Evolutionary conservation across 2,888 invertebrate species (phyloP), one percentile per base, ranked within the genome.

Genomic region (Limenitis arthemis): DNA sequence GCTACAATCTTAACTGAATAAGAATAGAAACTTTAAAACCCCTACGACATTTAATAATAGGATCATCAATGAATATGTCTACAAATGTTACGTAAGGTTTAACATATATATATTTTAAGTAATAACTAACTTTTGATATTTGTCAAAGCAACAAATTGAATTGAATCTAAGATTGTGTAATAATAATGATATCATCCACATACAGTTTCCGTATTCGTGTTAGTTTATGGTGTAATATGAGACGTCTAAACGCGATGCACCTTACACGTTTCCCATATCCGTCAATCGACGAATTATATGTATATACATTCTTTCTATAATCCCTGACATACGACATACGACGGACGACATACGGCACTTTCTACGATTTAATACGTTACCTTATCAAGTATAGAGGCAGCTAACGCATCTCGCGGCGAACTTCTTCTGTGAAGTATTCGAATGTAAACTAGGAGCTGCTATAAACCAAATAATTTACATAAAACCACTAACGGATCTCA

Each of bases 401-500:
- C 20, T 20, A 20, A 65, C 65, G 51, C 39, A 51, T 48, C 53
- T 54, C 49, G 55, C 51, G 47, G 44, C 62, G 52, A 61, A 63
- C 57, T 72, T 70, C 75, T 75, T 73, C 64, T 70, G 67, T 68
- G 61, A 70, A 72, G 63, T 69, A 70, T 73, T 76, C 73, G 73
- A 77, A 80, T 82, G 76, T 78, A 75, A 82, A 77, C 80, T 83
- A 73, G 79, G 69, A 81, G 83, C 77, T 61, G 71, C 76, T 73
- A 80, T 80, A 79, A 83, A 83, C 76, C 65, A 72, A 78, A 76
- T 75, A 69, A 85, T 85, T 85, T 77, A 83, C 84, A 85, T 85
- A 84, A 79, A 79, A 75, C 83, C 76, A 76, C 79, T 85, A 86
- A 85, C 85, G 85, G 85, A 82, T 83, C 84, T 84, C 79, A 73